Evolutionary conservation across 2,113 vertebrate genomes (phyloP).

Genomic region (Collichthys lucidus): DNA sequence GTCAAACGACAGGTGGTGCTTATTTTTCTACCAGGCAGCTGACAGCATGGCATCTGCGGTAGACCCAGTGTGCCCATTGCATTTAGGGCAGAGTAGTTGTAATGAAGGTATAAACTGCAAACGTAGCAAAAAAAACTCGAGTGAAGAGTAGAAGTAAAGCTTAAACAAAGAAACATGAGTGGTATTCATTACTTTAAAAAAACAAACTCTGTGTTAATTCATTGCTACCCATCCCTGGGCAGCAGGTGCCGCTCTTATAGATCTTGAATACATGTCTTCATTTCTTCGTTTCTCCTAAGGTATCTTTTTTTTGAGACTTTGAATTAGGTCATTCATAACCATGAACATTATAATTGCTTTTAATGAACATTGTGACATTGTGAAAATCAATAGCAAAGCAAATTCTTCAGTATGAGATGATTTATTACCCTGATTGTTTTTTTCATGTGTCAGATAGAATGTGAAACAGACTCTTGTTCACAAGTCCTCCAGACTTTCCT

Average conservation of each 20-base stretch:
- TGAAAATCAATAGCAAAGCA: background rate
- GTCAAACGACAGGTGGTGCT: too few relatives aligned
- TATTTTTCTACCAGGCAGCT: too few relatives aligned
- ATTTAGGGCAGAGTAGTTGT: too few relatives aligned
- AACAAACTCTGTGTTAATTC: too few relatives aligned
- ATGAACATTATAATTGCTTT: background rate
- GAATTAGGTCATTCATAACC: background rate
- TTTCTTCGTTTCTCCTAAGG: background rate
- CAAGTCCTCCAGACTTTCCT: slow-evolving; percentile 18
- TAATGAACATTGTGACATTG: background rate
- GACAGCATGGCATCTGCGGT: too few relatives aligned
- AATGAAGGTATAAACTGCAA: too few relatives aligned
- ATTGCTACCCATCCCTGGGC: too few relatives aligned
- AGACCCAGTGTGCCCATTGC: too few relatives aligned
- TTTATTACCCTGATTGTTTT: background rate
- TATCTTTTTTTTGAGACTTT: background rate
- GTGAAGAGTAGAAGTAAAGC: too few relatives aligned
- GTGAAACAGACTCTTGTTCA: slow-evolving; percentile 14
- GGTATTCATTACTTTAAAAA: too few relatives aligned
- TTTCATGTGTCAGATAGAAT: slow-evolving; percentile 8
- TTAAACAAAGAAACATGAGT: too few relatives aligned
- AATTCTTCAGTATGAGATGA: background rate
- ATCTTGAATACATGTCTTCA: background rate
- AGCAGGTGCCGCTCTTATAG: background rate
- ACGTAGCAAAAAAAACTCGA: too few relatives aligned